Conservation (phyloP, 2,888 invertebrate species). For the Oxyteleia sp. region DNA sequence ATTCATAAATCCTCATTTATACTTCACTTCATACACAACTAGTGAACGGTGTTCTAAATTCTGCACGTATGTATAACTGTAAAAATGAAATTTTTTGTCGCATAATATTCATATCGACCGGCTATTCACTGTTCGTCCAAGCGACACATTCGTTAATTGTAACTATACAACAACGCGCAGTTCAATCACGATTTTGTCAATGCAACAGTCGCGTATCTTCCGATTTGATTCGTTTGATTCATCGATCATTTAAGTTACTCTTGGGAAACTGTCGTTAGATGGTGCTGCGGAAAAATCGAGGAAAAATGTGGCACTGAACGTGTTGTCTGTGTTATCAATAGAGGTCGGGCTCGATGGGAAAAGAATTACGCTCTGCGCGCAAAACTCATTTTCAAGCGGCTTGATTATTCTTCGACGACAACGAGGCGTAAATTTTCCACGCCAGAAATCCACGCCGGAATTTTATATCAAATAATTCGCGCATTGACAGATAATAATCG, state of each 20-base stretch:
- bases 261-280: conserved; percentile 43
- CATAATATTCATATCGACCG: conserved; percentile 21
- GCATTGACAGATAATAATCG: too few species aligned
- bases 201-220: conserved; percentile 35
- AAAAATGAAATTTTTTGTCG: conserved; percentile 44
- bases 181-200: conserved; percentile 58
- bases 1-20: background rate
- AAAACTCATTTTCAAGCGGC: conserved; percentile 61
- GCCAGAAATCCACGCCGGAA: background rate
- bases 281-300: conserved; percentile 33
- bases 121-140: conserved; percentile 2
- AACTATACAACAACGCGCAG: conserved; percentile 32
- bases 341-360: conserved; percentile 29
- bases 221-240: conserved; percentile 50
- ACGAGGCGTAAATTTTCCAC: conserved; percentile 58
- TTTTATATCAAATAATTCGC: conserved; percentile 13
- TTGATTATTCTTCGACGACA: conserved; percentile 60
- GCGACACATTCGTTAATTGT: conserved; percentile 50
- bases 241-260: conserved; percentile 56
- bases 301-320: conserved; percentile 50
- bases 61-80: background rate
- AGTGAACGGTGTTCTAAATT: background rate
- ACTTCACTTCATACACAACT: conserved; percentile 16
- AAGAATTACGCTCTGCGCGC: conserved; percentile 50
- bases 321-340: conserved; percentile 41